These are phyloP conservation scores for Hoplostethus atlanticus DNA, from an alignment of 2,797 vertebrate genomes.

Conservation along the genomic window DNA sequence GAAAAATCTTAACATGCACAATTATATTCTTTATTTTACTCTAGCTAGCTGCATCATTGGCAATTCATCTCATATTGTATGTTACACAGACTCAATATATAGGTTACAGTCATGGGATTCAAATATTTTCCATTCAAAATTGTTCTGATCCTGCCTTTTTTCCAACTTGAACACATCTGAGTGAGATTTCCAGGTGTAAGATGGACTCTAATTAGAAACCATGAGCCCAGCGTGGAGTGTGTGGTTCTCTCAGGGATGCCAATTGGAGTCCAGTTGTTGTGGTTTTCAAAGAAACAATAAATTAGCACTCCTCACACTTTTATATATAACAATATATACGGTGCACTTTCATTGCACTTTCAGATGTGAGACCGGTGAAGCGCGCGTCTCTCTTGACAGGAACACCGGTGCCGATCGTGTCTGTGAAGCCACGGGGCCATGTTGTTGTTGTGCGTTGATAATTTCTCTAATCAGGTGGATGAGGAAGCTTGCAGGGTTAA, in stretches of 20 bases:
- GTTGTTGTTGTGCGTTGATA: slow-evolving; percentile 78
- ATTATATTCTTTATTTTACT: neutral
- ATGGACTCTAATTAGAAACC: neutral
- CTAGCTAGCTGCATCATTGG: neutral
- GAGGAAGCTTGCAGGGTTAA: slow-evolving; percentile 82
- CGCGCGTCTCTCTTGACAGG: slow-evolving; percentile 43
- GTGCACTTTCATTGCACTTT: slow-evolving; percentile 15
- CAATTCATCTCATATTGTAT: neutral
- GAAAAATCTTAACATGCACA: neutral
- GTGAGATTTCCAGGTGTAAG: neutral
- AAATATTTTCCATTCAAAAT: neutral
- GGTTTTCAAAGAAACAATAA: neutral
- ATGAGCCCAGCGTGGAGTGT: neutral
- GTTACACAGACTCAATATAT: neutral
- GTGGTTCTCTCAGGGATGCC: neutral
- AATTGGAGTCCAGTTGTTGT: neutral
- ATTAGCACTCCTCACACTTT: neutral
- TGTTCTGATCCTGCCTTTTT: neutral
- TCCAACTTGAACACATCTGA: neutral
- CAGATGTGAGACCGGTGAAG: slow-evolving; percentile 23
- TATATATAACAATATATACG: slow-evolving; percentile 21
- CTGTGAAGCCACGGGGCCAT: slow-evolving; percentile 51
- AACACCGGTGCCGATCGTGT: slow-evolving; percentile 40
- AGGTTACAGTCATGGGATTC: neutral
- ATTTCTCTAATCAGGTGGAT: slow-evolving; percentile 85